Base-by-base conservation (phyloP, 2,888 invertebrate species). In the Bombylius major region DNA sequence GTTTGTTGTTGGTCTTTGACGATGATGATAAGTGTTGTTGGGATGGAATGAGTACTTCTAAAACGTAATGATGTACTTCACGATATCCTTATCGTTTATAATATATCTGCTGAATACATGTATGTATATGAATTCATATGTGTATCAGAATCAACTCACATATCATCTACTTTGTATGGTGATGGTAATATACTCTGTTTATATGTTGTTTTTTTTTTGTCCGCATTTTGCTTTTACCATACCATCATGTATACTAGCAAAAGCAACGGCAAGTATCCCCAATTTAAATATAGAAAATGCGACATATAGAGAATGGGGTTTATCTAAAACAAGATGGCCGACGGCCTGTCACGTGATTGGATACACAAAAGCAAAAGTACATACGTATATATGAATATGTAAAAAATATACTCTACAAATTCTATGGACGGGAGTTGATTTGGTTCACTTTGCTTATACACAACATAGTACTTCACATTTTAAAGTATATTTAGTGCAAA, bases 271-370 rank as follows among this genome's bases (percentile, higher is more conserved):
- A 23, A 23, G 23, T 23, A 23, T 23, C 23, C 23, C 23, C 23
- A 23, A 23, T 23, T 23, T 23, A 23, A 23, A 23, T 3, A 23
- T 23, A 23, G 23, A 23, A 23, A 23, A 23, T 23, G 23, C 23
- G 23, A 23, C 23, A 23, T 23, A 23, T 23, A 23, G 23, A 42
- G 39, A 11, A 42, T 42, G 39, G 39, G 39, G 12, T 42, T 42
- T 42, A 42, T 42, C 63, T 62, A 63, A 64, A 65, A 64, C 63
- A 66, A 66, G 64, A 66, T 66, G 66, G 66, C 66, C 65, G 65
- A 63, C 64, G 64, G 64, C 62, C 63, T 63, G 63, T 64, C 63
- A 64, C 63, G 64, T 64, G 64, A 65, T 65, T 65, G 65, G 65
- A 59, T 59, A 56, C 56, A 61, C 58, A 61, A 61, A 58, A 58